These are phyloP conservation scores for Aplysia californica DNA, from an alignment of 1,140 invertebrate genomes.

Conservation along the genomic window DNA sequence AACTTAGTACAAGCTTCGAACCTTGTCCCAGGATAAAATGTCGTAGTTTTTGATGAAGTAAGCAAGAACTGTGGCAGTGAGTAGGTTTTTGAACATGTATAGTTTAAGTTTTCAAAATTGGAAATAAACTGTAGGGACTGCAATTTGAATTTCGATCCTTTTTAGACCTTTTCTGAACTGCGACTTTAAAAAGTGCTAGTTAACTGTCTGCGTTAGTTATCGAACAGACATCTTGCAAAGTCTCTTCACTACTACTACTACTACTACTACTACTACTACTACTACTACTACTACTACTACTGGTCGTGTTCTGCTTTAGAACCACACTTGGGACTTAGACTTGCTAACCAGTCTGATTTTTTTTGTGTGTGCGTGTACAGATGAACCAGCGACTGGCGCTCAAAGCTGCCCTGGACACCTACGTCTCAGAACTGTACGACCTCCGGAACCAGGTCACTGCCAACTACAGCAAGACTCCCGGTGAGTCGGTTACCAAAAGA, in stretches of 20 bases:
- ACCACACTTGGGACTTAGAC: not conserved
- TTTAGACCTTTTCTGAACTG: no score
- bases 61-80: no score
- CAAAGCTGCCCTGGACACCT: slow-evolving; percentile 32
- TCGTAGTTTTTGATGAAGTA: no score
- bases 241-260: not conserved
- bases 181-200: not conserved
- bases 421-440: slow-evolving; percentile 34
- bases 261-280: not conserved
- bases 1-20: no score
- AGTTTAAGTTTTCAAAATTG: no score
- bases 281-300: not conserved
- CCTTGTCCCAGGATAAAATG: no score
- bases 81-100: no score
- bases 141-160: no score
- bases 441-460: slow-evolving; percentile 9
- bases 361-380: not conserved
- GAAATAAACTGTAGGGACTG: no score
- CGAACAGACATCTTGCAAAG: not conserved
- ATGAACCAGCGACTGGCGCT: slow-evolving; percentile 24
- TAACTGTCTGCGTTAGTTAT: not conserved
- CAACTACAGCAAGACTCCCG: slow-evolving; percentile 3
- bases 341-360: no score
- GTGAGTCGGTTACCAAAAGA: not conserved
- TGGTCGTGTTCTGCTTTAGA: not conserved